These are phyloP conservation scores for Beaufortia kweichowensis DNA, from an alignment of 2,113 vertebrate species.

Conservation along the genomic window DNA sequence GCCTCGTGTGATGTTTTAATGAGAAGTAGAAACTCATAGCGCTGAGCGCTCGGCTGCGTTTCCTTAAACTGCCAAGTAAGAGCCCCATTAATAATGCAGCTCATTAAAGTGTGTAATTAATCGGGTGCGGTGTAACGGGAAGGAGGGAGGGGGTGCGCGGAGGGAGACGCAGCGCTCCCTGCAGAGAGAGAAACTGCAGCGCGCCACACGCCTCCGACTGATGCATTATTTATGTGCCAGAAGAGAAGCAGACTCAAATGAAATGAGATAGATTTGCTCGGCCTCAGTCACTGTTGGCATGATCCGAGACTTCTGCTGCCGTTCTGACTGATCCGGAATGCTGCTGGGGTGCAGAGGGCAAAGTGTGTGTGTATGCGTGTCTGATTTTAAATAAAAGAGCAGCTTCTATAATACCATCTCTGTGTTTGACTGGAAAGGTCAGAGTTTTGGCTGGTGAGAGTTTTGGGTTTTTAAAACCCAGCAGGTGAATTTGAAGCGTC, in stretches of 20 bases:
- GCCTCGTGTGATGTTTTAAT: constrained; percentile 96
- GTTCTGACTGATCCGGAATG: constrained; percentile 61
- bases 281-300: constrained; percentile 51
- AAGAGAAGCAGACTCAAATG: constrained; percentile 51
- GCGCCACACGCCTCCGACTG: constrained; percentile 56
- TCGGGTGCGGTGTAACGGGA: constrained; percentile 78
- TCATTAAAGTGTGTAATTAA: constrained; percentile 99
- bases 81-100: constrained; percentile 99
- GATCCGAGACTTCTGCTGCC: constrained; percentile 61
- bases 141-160: constrained; percentile 58
- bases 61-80: constrained; percentile 98
- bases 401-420: constrained; percentile 51
- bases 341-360: constrained; percentile 45
- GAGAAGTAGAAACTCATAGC: constrained; percentile 82
- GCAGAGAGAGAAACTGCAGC: constrained; percentile 57
- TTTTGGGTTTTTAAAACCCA: constrained; percentile 33
- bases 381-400: constrained; percentile 48
- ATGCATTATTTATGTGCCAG: constrained; percentile 72
- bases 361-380: constrained; percentile 27
- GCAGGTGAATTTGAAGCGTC: background rate
- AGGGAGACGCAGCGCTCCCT: constrained; percentile 46
- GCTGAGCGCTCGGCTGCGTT: constrained; percentile 78
- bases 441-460: constrained; percentile 53
- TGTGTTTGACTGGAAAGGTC: constrained; percentile 59
- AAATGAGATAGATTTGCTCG: constrained; percentile 53